Base-by-base conservation (phyloP, 2,113 vertebrate genomes). In the Siniperca knerii region DNA sequence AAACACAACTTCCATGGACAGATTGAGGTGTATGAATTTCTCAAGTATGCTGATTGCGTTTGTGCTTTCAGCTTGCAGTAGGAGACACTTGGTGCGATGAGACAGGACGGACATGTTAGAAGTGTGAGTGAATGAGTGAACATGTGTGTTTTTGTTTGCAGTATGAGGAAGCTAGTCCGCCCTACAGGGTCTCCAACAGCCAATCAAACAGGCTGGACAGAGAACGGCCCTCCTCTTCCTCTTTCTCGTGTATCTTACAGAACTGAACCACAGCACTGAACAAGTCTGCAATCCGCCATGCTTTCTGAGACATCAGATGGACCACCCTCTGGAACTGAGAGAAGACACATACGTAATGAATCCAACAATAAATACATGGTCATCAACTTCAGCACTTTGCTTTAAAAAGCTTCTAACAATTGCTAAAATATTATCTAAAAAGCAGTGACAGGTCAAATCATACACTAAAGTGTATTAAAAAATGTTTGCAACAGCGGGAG, bases 281-380 rank as follows among this genome's bases (percentile, higher is more conserved):
- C 90, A 99, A 95, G 76, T 99, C 98, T 0, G 97, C 96, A n/a
- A 99, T 96, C 44, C 97, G 96, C 98, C 98, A 99, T 13, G 95
- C 93, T 93, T 97, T 99, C 92, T 95, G 96, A 76, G 97, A 96
- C 78, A 98, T 96, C 77, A 98, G 89, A n/a, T 93, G 97, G 82
- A 98, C 96, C 18, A 99, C 97, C 90, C 96, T 97, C 94, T 98
- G 96, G 88, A 99, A 98, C 98, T 99, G 77, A 87, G 90, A 57
- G 29, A 66, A 66, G 35, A 78, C 13, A 70, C n/a, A 64, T 21
- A 40, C 1, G 13, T 20, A 57, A 58, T 18, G 13, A 25, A 68
- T 9, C 12, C n/a, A 77, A 23, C 37, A 42, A 48, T 20, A 12
- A 33, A 10, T 5, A 35, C 10, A 70, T 29, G 7, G 9, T 57